These are phyloP conservation scores for Mormyrus proboscirostris DNA, from an alignment of 2,797 vertebrate species.

Conservation along the genomic window DNA sequence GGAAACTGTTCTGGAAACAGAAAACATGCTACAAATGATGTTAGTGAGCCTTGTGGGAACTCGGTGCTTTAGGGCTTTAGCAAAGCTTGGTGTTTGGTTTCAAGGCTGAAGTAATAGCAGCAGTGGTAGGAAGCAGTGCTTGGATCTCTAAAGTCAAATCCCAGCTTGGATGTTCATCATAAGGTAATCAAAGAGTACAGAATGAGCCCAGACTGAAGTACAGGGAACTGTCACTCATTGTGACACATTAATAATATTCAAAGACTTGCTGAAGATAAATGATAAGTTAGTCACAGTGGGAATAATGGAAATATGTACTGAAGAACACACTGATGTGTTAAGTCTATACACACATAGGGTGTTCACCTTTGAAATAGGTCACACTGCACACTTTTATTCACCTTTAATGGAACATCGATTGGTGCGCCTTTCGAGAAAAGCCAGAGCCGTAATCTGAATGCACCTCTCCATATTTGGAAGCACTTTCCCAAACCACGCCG, in stretches of 20 bases:
- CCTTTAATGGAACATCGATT: not conserved
- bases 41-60: conserved; percentile 28
- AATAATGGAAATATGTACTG: not conserved
- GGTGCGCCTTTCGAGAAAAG: not conserved
- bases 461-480: not conserved
- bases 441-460: not conserved
- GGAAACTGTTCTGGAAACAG: conserved; percentile 45
- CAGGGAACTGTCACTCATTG: not conserved
- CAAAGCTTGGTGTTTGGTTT: too few species aligned
- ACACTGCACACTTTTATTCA: not conserved
- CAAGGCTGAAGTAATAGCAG: not conserved
- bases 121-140: not conserved
- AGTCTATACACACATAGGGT: not conserved
- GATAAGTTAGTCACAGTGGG: not conserved
- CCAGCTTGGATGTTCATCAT: not conserved
- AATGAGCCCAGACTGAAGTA: not conserved
- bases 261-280: not conserved
- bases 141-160: not conserved
- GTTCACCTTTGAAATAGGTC: not conserved
- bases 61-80: conserved; percentile 29
- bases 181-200: not conserved
- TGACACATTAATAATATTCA: not conserved
- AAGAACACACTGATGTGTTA: not conserved
- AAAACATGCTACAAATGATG: not conserved
- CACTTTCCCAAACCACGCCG: not conserved